Percentiles rank a stretch among this genome's conserved stretches.
phyloP scores from a whole-genome alignment of 1,140 invertebrate genomes.

The Drosophila bifasciata region DNA sequence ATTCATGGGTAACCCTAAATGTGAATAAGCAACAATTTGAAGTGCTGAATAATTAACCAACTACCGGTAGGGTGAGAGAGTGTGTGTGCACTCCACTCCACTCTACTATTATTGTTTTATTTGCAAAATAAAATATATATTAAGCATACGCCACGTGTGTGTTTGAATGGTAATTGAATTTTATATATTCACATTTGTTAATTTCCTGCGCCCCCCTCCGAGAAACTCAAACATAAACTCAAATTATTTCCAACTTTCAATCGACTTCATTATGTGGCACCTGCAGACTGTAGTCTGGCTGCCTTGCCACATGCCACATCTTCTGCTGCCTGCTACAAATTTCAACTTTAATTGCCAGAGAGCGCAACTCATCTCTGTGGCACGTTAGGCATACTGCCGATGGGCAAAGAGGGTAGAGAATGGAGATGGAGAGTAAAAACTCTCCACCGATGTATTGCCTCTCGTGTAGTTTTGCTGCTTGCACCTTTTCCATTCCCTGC shows the following conservation, averaged over 20 bases:
- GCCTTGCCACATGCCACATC: slow-evolving; percentile 21
- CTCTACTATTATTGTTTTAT: neutral
- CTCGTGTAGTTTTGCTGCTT: slow-evolving; percentile 27
- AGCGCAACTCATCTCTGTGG: neutral
- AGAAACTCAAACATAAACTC: slow-evolving; percentile 38
- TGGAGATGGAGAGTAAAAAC: too few species aligned
- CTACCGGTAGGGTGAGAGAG: neutral
- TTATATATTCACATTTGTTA: slow-evolving; percentile 29
- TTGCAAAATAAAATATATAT: slow-evolving; percentile 1
- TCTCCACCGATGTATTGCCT: neutral
- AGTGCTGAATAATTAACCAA: slow-evolving; percentile 9
- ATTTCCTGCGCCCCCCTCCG: slow-evolving; percentile 27
- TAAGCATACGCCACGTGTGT: slow-evolving; percentile 28
- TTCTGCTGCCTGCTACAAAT: slow-evolving; percentile 9
- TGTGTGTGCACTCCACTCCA: neutral
- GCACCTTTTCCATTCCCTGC: slow-evolving; percentile 15
- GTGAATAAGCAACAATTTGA: slow-evolving; percentile 8
- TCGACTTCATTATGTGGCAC: slow-evolving; percentile 50
- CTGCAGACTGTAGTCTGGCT: slow-evolving; percentile 25
- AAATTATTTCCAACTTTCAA: slow-evolving; percentile 54
- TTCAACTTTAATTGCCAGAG: slow-evolving; percentile 41
- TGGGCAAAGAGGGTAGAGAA: neutral
- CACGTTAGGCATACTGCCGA: neutral
- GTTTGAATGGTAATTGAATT: slow-evolving; percentile 15
- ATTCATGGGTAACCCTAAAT: too few species aligned